A percentile compares a stretch with the other conserved stretches of the same genome.
phyloP scores from a whole-genome alignment of 1,140 invertebrate species.

The Thereuonema tuberculata region DNA sequence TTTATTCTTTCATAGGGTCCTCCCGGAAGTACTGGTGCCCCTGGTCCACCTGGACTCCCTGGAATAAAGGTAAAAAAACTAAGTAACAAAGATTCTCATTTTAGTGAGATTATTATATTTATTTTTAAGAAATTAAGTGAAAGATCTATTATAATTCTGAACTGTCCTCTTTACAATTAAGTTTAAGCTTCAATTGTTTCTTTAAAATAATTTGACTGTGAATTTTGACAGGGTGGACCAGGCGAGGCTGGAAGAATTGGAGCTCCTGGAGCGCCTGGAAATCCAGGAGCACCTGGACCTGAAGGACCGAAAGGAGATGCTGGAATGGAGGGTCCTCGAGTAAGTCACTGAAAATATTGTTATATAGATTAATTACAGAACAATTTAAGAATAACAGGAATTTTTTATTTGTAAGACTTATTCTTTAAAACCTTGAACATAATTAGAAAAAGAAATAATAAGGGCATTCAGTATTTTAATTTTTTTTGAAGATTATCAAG shows the following conservation, averaged over 20 bases:
- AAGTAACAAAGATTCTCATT: no score
- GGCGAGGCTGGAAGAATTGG: constrained; percentile 58
- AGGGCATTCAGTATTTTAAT: no score
- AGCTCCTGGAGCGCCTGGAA: constrained; percentile 49
- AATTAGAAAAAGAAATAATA: no score
- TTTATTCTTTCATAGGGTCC: constrained; percentile 41
- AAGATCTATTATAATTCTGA: no score
- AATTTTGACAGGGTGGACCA: constrained; percentile 26
- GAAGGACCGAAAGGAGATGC: constrained; percentile 54
- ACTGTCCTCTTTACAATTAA: background rate
- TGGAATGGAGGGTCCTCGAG: constrained; percentile 50
- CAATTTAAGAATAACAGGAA: constrained; percentile 24
- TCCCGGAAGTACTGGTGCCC: constrained; percentile 33
- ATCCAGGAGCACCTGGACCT: constrained; percentile 47
- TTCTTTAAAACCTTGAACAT: no score
- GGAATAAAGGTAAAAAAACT: constrained; percentile 57
- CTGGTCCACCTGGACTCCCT: constrained; percentile 48
- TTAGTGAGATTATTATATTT: no score
- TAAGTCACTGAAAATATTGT: no score
- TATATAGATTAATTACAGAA: no score
- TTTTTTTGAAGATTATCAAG: no score
- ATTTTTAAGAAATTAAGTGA: no score
- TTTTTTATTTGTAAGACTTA: constrained; percentile 25
- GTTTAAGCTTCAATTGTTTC: no score
- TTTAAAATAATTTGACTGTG: no score